Evolutionary conservation across 2,797 vertebrate species (phyloP), one percentile per base, ranked within the genome.

Genomic region (Crenuchus spilurus): DNA sequence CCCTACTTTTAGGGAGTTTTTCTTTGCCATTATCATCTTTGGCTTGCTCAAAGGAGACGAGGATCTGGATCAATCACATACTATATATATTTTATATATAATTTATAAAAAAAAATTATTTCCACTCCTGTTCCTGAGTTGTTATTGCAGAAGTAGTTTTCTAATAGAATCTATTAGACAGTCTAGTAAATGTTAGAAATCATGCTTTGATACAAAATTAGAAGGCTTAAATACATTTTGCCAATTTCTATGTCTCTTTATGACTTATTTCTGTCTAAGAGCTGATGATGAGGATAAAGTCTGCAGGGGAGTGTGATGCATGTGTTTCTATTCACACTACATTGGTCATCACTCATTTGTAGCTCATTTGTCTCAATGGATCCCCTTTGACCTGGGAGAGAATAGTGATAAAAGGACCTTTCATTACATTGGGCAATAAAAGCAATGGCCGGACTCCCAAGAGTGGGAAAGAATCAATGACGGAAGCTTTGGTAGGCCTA

Each of bases 331-430:
- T 83, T 86, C 77, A 76, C 74, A 75, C 82, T 63, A 57, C 75
- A 74, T 70, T 76, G 80, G 86, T 88, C 84, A 88, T 90, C 87
- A 85, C 83, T 88, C 85, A 57, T 72, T 84, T 85, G 79, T 84
- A 83, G 82, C 78, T 84, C 84, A 90, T 92, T 92, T 89, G 88
- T 91, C 88, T 91, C 87, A 84, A 91, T 91, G 84, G 76, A 70
- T 91, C 84, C 91, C 89, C 88, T 92, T 89, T 92, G 88, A 91
- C 91, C 91, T 74, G 76, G 72, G 84, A 84, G 81, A 87, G 89
- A 90, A 90, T 89, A 85, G 91, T 91, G 90, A 92, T 91, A 90
- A 93, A 92, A 93, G 88, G 89, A 89, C 86, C 89, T 88, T 90
- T 91, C 90, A 91, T 90, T 88, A 87, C 86, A 85, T 85, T 84